Evolutionary conservation across 2,888 invertebrate species (phyloP), one percentile per base, ranked within the genome.

Genomic region (Drosophila leonis): DNA sequence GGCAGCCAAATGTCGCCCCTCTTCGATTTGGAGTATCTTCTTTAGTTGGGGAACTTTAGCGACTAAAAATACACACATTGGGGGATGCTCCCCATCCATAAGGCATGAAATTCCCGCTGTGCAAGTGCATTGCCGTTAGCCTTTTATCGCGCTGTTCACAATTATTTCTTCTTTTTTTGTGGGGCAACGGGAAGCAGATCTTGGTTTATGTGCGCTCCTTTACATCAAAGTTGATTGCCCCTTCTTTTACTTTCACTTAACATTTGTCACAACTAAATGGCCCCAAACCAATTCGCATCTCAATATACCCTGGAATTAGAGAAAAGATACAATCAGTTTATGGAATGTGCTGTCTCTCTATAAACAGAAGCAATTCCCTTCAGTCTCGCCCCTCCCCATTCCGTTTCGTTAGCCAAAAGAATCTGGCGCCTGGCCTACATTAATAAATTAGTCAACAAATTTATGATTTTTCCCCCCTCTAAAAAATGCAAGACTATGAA

Each of bases 371-470:
- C 27, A 31, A n/a, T 31, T 5, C 9, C n/a, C 9, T 24, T 24
- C 4, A 24, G 24, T 5, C 46, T 27, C n/a, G 2, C 9, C 29
- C 29, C 5, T 2, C 48, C 15, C 29, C 10, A 5, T 10, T 5
- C 10, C 9, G n/a, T 7, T 10, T 49, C 31, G 20, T 37, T 63
- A 20, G 31, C 35, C 44, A 31, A 63, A 46, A 56, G 29, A 56
- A 56, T 65, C 55, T 54, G 59, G 48, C 66, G 68, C 54, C 68
- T 24, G 24, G 39, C 48, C 44, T 39, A 69, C 66, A 63, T 66
- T 71, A 64, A 71, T 72, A 68, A 75, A 75, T 68, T 72, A 62
- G 55, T 62, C 65, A 65, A 68, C 48, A 75, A 68, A 65, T 59
- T 68, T 37, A 56, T 49, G 35, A 41, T 54, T 42, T 44, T 31